A percentile compares a stretch with the other conserved stretches of the same genome.
Evolutionary conservation across 2,797 vertebrate genomes (phyloP).

Genomic region (Coreius guichenoti): DNA sequence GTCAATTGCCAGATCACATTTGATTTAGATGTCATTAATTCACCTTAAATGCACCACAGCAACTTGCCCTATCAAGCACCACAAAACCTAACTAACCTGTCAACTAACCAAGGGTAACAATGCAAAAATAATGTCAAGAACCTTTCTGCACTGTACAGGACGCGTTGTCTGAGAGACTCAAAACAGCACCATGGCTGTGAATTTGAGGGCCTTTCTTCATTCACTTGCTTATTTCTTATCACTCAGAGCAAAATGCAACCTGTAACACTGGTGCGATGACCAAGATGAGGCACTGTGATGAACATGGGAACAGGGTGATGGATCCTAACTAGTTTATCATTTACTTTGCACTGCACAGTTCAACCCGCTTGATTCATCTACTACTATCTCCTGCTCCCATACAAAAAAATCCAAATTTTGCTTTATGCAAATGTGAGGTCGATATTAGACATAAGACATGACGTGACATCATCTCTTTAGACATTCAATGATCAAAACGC

Average conservation of each 20-base stretch:
- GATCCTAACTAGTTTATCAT: not conserved
- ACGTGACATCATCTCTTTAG: not conserved
- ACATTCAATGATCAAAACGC: not conserved
- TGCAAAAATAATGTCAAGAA: not conserved
- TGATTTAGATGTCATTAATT: not conserved
- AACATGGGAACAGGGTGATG: not conserved
- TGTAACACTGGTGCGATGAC: not conserved
- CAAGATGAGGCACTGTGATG: not conserved
- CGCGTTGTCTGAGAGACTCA: not conserved
- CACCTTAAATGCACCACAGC: not conserved
- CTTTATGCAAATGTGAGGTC: not conserved
- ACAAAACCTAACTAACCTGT: no score
- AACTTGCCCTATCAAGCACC: not conserved
- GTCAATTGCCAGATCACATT: not conserved
- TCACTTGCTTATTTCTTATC: not conserved
- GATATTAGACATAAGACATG: not conserved
- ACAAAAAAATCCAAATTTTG: not conserved
- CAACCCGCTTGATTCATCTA: not conserved
- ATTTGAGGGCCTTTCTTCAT: not conserved
- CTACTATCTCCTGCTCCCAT: not conserved
- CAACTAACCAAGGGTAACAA: not conserved
- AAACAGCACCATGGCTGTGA: constrained; percentile 9
- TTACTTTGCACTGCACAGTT: not conserved
- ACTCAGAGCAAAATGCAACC: not conserved
- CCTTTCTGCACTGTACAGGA: not conserved